Evolutionary conservation across 1,140 invertebrate species (phyloP), one percentile per base, ranked within the genome.

Genomic region (Tyrophagus putrescentiae): DNA sequence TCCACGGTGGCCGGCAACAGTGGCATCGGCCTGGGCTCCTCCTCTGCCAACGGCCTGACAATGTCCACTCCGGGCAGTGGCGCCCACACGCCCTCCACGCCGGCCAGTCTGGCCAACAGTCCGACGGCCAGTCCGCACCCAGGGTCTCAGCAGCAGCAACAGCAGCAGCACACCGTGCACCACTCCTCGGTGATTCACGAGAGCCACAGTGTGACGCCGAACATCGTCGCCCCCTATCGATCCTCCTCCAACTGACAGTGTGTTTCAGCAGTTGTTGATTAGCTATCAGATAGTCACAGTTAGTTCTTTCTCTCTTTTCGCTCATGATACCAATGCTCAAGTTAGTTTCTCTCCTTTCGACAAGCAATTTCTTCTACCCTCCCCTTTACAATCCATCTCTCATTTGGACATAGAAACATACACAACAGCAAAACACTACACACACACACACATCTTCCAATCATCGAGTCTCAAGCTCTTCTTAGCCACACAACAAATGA

Each of bases 111-210:
- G 11, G 21, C 53, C 27, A 56, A 28, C 23, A 56, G 53, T 39
- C 25, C 53, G 28, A 56, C 23, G 6, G 27, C 53, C 7, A n/a
- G 28, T 13, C 53, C 53, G 11, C 53, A 28, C 11, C 53, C 53
- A 56, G 25, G 6, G 7, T 6, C 53, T n/a, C n/a, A n/a, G n/a
- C n/a, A n/a, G n/a, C n/a, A n/a, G n/a, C n/a, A n/a, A n/a, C n/a
- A n/a, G n/a, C n/a, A n/a, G n/a, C n/a, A n/a, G n/a, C n/a, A n/a
- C 18, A 31, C 48, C 7, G 45, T 9, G 1, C 4, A 54, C 27
- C 52, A 54, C 27, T 54, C 52, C n/a, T 54, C 52, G 13, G 52
- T 54, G 27, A 54, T 54, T n/a, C 52, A 54, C 27, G 52, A 54
- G 25, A 54, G 52, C 27, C 52, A 54, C 25, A 9, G 18, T 21